A percentile compares a stretch with the other conserved stretches of the same genome.
Evolutionary conservation across 2,113 vertebrate genomes (phyloP).

Genomic region (Zeus faber): DNA sequence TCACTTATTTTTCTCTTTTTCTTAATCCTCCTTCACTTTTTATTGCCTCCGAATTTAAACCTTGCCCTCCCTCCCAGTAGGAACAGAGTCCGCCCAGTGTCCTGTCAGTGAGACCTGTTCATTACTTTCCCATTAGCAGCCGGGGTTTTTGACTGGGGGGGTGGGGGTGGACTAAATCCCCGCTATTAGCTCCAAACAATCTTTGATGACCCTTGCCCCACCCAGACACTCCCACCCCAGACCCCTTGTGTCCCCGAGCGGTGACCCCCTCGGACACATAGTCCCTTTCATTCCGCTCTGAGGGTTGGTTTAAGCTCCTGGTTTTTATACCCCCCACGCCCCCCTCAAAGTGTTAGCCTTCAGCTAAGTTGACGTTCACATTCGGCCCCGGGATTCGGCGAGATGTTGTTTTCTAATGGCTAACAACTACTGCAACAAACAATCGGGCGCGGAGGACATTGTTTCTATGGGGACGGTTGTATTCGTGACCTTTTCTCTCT

Average conservation of each 20-base stretch:
- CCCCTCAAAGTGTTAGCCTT: slow-evolving; percentile 49
- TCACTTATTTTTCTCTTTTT: not conserved
- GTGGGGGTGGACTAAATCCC: slow-evolving; percentile 47
- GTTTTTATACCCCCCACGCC: slow-evolving; percentile 9
- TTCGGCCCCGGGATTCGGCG: too few relatives aligned
- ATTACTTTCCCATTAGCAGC: slow-evolving; percentile 64
- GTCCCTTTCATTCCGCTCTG: slow-evolving; percentile 63
- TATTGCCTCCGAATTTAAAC: slow-evolving; percentile 42
- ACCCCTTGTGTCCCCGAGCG: slow-evolving; percentile 35
- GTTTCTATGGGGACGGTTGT: too few relatives aligned
- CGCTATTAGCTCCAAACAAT: slow-evolving; percentile 39
- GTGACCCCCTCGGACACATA: slow-evolving; percentile 60
- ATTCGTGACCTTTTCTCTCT: too few relatives aligned
- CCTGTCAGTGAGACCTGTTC: slow-evolving; percentile 43
- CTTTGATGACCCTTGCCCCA: slow-evolving; percentile 29
- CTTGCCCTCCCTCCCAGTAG: slow-evolving; percentile 11
- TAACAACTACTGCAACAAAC: slow-evolving; percentile 63
- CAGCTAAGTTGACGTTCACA: too few relatives aligned
- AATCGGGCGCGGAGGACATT: too few relatives aligned
- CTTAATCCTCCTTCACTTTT: slow-evolving; percentile 15
- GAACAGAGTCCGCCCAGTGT: slow-evolving; percentile 35
- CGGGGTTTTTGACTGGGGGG: slow-evolving; percentile 34
- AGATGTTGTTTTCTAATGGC: slow-evolving; percentile 27
- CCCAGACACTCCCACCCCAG: slow-evolving; percentile 27
- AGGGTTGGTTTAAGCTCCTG: slow-evolving; percentile 49